Evolutionary conservation across 2,888 invertebrate genomes (phyloP).

Genomic region (Platycheirus albimanus): DNA sequence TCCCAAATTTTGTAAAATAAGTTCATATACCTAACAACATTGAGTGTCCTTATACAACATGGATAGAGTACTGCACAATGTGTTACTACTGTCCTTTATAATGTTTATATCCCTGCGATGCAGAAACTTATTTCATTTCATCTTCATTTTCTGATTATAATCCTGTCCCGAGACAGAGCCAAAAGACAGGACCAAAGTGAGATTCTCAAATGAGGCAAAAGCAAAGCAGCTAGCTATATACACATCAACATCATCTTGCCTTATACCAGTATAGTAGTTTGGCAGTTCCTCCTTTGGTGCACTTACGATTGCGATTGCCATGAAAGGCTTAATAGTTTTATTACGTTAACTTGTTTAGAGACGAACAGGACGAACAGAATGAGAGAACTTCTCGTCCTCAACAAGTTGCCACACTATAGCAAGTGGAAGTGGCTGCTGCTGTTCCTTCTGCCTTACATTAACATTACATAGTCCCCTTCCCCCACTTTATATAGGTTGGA

Average conservation of each 20-base stretch:
- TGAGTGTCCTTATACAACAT: conserved; percentile 39
- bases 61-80: neutral
- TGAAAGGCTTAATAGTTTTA: conserved; percentile 70
- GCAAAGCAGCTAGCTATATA: conserved; percentile 9
- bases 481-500: conserved; percentile 37
- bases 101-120: conserved; percentile 13
- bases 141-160: conserved; percentile 73
- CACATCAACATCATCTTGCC: neutral
- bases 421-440: neutral
- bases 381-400: conserved; percentile 60
- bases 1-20: conserved; percentile 56
- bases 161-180: conserved; percentile 48
- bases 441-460: neutral
- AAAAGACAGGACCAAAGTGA: conserved; percentile 19
- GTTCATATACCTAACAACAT: conserved; percentile 54
- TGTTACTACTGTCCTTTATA: conserved; percentile 7
- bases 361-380: too few species aligned
- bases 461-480: too few species aligned
- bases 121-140: conserved; percentile 72
- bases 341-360: conserved; percentile 66
- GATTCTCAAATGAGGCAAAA: conserved; percentile 27
- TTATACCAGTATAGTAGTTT: conserved; percentile 5
- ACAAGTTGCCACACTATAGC: too few species aligned
- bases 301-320: conserved; percentile 52
- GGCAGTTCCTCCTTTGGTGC: conserved; percentile 13